Conservation (phyloP, 2,888 invertebrate species). For the Limenitis camilla region DNA sequence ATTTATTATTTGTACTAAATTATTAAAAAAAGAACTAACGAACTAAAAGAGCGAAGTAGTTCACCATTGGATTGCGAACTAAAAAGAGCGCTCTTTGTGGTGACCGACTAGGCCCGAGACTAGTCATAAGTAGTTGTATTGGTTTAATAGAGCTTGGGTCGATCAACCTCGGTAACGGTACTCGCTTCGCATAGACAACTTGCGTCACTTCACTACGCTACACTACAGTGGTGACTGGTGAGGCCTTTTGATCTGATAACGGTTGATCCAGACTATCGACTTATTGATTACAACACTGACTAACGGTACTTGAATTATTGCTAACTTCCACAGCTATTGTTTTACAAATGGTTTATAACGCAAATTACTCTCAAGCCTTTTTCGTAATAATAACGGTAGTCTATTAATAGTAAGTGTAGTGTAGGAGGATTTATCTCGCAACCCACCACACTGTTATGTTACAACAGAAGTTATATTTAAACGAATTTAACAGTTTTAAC, state of each 20-base stretch:
- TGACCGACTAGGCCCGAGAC: neutral
- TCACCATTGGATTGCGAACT: no score
- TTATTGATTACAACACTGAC: slow-evolving; percentile 17
- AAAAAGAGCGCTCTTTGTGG: no score
- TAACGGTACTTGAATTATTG: slow-evolving; percentile 16
- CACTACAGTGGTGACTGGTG: slow-evolving; percentile 13
- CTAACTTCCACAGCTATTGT: slow-evolving; percentile 4
- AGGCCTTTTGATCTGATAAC: slow-evolving; percentile 17
- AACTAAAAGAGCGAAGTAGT: no score
- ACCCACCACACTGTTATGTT: no score
- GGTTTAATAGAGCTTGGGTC: slow-evolving; percentile 37
- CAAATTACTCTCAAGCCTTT: no score
- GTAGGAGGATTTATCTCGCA: no score
- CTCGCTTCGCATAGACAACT: slow-evolving; percentile 33
- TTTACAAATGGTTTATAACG: slow-evolving; percentile 5
- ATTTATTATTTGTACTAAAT: no score
- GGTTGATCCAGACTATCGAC: slow-evolving; percentile 13
- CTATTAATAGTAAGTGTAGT: no score
- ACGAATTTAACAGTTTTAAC: no score
- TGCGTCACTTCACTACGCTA: slow-evolving; percentile 31
- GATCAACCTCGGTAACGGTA: slow-evolving; percentile 62
- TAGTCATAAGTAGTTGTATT: slow-evolving; percentile 2
- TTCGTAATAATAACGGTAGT: no score
- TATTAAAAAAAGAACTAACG: no score
- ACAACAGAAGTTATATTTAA: no score